Conservation (phyloP, 2,888 invertebrate species). For the Folsomia manolachei region DNA sequence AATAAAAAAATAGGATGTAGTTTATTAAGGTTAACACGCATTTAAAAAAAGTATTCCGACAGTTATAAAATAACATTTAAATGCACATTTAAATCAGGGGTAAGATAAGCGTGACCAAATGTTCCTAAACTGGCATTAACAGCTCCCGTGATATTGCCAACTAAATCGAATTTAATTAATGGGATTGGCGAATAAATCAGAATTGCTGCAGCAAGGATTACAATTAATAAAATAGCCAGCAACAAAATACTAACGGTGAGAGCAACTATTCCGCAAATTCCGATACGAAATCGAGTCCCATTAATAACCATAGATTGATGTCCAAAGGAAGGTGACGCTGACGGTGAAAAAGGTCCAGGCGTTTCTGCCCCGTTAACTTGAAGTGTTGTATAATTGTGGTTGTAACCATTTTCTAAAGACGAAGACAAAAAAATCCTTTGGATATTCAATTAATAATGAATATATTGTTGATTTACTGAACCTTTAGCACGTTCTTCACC, state of each 20-base stretch:
- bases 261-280: neutral
- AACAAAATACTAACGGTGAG: neutral
- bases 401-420: neutral
- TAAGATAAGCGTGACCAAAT: neutral
- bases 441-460: neutral
- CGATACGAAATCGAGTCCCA: neutral
- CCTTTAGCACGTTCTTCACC: neutral
- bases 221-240: neutral
- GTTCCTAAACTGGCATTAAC: neutral
- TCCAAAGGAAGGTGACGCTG: neutral
- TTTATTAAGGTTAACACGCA: too few relatives aligned
- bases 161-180: neutral
- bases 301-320: slow-evolving; percentile 1
- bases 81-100: neutral
- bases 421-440: neutral
- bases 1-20: too few relatives aligned
- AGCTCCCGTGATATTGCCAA: neutral
- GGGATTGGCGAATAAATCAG: neutral
- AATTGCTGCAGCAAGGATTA: neutral
- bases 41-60: too few relatives aligned
- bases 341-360: neutral
- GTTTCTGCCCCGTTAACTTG: too few relatives aligned
- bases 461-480: neutral
- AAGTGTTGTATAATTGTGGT: neutral
- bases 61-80: neutral